Base-by-base conservation (phyloP, 1,140 invertebrate species). In the Andricus grossulariae region DNA sequence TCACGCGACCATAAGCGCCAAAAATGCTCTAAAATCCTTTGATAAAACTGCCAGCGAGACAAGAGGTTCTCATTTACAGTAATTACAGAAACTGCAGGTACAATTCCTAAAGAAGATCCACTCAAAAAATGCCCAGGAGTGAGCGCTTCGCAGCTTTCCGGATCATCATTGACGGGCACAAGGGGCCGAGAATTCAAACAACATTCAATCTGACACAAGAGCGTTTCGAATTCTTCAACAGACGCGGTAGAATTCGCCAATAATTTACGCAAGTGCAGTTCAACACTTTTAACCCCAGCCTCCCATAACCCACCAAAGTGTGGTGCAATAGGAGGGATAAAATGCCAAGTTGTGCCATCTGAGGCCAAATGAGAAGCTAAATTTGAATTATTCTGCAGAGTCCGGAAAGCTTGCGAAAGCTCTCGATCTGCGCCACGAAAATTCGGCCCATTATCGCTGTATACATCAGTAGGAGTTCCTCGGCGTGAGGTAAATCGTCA, bases 91-190 rank as follows among this genome's bases (percentile, higher is more conserved):
- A 73, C 71, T 39, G 73, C 71, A 3, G 82, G 79, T 0, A 75
- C 13, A 15, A 84, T 51, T 5, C 73, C 0, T 2, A 78, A 45
- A 6, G 84, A 13, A 19, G 80, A 55, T 18, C 79, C 83, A 11
- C 82, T 84, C 19, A 88, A 72, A 71, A 89, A 86, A 71, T 87
- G 85, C 0, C 81, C 80, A 21, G 81, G 85, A 10, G 83, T 86
- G 13, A 71, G 25, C 4, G 66, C 60, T 13, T 75, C 21, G 7
- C 70, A 16, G 18, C 16, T 25, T 2, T 57, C 73, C 1, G 78
- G 79, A 19, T 81, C 76, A 39, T 79, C 74, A 49, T 52, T 66
- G 15, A 81, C 15, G 16, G 82, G 49, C 13, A 11, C 71, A 16
- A 83, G 66, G 5, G 82, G 82, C 18, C 82, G 52, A 2, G 85